Percentiles rank a stretch among this genome's conserved stretches.
Evolutionary conservation across 2,888 invertebrate genomes (phyloP).

Genomic region (Agrotis segetum): DNA sequence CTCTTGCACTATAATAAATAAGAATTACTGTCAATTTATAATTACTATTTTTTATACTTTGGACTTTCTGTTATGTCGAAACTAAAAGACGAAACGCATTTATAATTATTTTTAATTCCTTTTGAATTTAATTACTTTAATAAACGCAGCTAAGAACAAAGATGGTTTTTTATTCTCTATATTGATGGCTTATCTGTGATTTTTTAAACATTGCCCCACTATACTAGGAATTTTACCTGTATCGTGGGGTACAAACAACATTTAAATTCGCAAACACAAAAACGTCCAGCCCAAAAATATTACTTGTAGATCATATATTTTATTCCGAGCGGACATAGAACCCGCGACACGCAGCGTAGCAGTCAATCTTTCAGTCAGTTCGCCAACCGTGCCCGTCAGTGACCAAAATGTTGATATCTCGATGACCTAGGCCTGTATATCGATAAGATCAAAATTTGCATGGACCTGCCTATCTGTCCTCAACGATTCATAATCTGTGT

Average conservation of each 20-base stretch:
- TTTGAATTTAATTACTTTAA: slow-evolving; percentile 51
- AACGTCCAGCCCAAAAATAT: no score
- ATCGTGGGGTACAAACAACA: background rate
- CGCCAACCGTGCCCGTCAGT: no score
- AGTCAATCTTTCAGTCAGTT: no score
- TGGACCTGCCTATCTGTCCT: background rate
- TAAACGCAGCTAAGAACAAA: slow-evolving; percentile 53
- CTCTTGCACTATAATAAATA: slow-evolving; percentile 61
- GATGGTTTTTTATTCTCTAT: slow-evolving; percentile 20
- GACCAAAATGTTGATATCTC: no score
- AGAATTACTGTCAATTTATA: slow-evolving; percentile 45
- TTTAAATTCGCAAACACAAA: background rate
- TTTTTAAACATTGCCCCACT: background rate
- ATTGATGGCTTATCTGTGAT: no score
- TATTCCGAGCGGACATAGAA: no score
- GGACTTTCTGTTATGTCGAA: slow-evolving; percentile 44
- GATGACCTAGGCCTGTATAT: background rate
- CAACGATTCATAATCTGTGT: background rate
- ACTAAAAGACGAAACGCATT: slow-evolving; percentile 61
- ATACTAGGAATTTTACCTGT: no score
- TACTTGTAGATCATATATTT: no score
- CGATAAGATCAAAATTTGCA: background rate
- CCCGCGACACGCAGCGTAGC: no score
- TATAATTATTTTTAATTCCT: slow-evolving; percentile 53
- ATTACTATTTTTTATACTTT: slow-evolving; percentile 37